Evolutionary conservation across 2,888 invertebrate genomes (phyloP), one percentile per base, ranked within the genome.

Genomic region (Diaperis boleti): DNA sequence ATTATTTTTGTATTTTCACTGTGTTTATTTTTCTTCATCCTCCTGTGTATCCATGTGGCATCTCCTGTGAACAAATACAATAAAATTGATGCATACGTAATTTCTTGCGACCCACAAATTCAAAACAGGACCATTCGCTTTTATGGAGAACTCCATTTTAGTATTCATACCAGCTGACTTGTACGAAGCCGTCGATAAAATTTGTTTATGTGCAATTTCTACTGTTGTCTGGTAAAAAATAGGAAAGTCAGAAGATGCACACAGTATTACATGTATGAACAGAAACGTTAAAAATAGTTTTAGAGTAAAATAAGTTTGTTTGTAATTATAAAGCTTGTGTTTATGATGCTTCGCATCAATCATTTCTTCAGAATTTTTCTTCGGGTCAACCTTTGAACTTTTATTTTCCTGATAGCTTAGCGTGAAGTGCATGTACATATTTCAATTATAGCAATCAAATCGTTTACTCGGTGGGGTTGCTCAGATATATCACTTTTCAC

Each of bases 1-100:
- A n/a, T n/a, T n/a, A n/a, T n/a, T n/a, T n/a, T n/a, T n/a, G n/a
- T 26, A n/a, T 26, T 8, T 26, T 26, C 26, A 26, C 26, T 26
- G 26, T 5, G 26, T 26, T 33, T 33, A 33, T 33, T 33, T 33
- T 33, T n/a, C 4, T 13, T 11, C 33, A 33, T 33, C 33, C 33
- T n/a, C 33, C 11, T 33, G 33, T 33, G 33, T 26, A 26, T 33
- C 6, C 5, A 11, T 13, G 33, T 33, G 13, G 13, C 33, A 33
- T 33, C 33, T 33, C 33, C 13, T 33, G 33, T 13, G 33, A 33
- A 33, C 33, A 42, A 42, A 59, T 52, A 59, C 50, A 60, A 59
- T 59, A 63, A 52, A 63, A 59, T 39, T 41, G 56, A 49, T 62
- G 57, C 62, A 62, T 62, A 62, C 57, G 50, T 57, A 50, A 62